Evolutionary conservation across 2,113 vertebrate genomes (phyloP), one percentile per base, ranked within the genome.

Genomic region (Ptychochromis oligacanthus): DNA sequence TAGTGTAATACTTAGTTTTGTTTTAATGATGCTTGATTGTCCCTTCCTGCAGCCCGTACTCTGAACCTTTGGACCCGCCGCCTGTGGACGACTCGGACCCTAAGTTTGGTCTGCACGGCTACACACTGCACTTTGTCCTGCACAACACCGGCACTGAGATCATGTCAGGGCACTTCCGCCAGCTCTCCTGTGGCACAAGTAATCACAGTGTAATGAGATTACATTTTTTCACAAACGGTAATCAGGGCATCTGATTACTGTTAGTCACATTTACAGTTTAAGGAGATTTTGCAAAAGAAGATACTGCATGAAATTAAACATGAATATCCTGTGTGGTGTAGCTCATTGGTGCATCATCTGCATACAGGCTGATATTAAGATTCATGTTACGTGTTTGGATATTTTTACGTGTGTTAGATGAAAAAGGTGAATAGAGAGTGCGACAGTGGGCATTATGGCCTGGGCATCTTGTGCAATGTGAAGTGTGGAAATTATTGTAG

Each of bases 91-190:
- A 28, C 7, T 82, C 12, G 0, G 88, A 85, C 59, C 86, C 83
- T 1, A 34, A 80, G 13, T 77, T 74, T 1, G 81, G 83, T 54
- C 81, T 89, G 1, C 87, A 75, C 1, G 65, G 67, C n/a, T 92
- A 87, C 91, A 60, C 60, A 1, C 76, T 94, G 58, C 88, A 93
- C 78, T 78, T 93, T 0, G 78, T 84, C n/a, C 87, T 94, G 38
- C 91, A 94, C 88, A 89, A 80, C 85, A 88, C 87, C 1, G 36
- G 24, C 38, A 43, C 75, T 0, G 28, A 83, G 75, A 87, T 92
- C 70, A 77, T 91, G 89, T 82, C 78, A 0, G 76, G 77, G n/a
- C 31, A 82, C 83, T 93, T 92, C 77, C 3, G 6, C 22, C 64
- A 38, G 8, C 80, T 93, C 1, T 62, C 18, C 74, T 84, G 75